Evolutionary conservation across 2,888 invertebrate species (phyloP).

Genomic region (Drosophila meridiana): DNA sequence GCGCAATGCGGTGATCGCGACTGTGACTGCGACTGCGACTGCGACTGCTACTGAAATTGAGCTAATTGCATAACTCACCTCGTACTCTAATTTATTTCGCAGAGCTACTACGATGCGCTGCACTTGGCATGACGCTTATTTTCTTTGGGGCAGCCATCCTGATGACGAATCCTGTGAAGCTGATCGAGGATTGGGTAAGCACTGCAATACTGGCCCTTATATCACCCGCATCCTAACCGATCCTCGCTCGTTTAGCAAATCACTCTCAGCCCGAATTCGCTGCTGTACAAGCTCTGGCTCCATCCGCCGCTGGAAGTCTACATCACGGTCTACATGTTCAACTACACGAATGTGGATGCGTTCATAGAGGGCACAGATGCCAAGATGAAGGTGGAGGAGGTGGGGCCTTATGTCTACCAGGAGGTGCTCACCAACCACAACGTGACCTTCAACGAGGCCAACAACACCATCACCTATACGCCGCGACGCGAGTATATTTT

Average conservation of each 20-base stretch:
- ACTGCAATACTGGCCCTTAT: background rate
- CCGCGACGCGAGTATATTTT: conserved; percentile 88
- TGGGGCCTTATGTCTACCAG: conserved; percentile 93
- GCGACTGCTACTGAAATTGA: conserved; percentile 8
- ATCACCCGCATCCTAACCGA: background rate
- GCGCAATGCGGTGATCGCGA: background rate
- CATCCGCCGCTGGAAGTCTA: conserved; percentile 89
- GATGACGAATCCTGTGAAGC: conserved; percentile 77
- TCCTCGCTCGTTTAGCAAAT: conserved; percentile 74
- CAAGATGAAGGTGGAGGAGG: conserved; percentile 89
- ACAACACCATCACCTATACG: conserved; percentile 88
- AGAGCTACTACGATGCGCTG: conserved; percentile 81
- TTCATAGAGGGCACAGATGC: conserved; percentile 88
- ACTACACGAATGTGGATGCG: conserved; percentile 91
- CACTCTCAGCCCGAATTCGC: conserved; percentile 86
- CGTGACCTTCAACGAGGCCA: conserved; percentile 87
- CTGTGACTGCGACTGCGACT: background rate
- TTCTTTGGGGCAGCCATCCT: conserved; percentile 77
- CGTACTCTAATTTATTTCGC: conserved; percentile 64
- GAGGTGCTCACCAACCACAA: conserved; percentile 90
- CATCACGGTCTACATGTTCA: conserved; percentile 90
- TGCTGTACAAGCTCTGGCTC: conserved; percentile 88
- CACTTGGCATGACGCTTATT: conserved; percentile 79
- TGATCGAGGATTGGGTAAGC: conserved; percentile 82
- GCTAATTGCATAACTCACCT: conserved; percentile 64